These are phyloP conservation scores for Lasioglossum pauxillum DNA, from an alignment of 2,888 invertebrate genomes.

Conservation along the genomic window DNA sequence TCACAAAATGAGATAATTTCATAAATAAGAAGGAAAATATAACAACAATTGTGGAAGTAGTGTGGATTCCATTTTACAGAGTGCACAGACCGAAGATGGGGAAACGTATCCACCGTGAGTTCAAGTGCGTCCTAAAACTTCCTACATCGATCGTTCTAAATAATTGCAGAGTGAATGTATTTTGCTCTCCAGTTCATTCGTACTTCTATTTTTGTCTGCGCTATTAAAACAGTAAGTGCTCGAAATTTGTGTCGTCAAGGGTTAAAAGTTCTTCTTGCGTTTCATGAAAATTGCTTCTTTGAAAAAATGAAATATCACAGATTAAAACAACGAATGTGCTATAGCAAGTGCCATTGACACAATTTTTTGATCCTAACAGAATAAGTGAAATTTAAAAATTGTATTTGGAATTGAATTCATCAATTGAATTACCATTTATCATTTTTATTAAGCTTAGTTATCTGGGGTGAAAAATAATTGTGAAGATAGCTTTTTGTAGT, in stretches of 20 bases:
- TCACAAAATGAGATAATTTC: neutral
- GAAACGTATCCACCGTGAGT: constrained; percentile 21
- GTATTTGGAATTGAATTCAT: too few relatives aligned
- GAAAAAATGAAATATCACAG: neutral
- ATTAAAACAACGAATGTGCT: neutral
- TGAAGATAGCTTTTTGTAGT: too few relatives aligned
- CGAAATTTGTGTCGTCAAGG: constrained; percentile 25
- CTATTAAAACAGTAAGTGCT: constrained; percentile 35
- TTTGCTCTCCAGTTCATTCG: constrained; percentile 26
- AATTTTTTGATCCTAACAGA: too few relatives aligned
- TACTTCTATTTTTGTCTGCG: constrained; percentile 5
- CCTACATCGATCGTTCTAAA: constrained; percentile 64
- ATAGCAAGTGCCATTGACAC: too few relatives aligned
- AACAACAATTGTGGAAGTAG: constrained; percentile 12
- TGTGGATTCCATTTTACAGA: constrained; percentile 36
- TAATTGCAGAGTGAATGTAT: constrained; percentile 64
- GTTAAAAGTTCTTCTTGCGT: neutral
- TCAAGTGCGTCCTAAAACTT: constrained; percentile 43
- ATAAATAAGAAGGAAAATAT: neutral
- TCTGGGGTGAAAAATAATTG: too few relatives aligned
- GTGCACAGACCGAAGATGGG: constrained; percentile 31
- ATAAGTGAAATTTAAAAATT: too few relatives aligned
- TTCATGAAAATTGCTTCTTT: neutral
- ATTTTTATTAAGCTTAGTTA: too few relatives aligned
- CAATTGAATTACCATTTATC: too few relatives aligned